Percentiles rank a stretch among this genome's conserved stretches.
phyloP scores from a whole-genome alignment of 2,113 vertebrate species.

The Indicator indicator region DNA sequence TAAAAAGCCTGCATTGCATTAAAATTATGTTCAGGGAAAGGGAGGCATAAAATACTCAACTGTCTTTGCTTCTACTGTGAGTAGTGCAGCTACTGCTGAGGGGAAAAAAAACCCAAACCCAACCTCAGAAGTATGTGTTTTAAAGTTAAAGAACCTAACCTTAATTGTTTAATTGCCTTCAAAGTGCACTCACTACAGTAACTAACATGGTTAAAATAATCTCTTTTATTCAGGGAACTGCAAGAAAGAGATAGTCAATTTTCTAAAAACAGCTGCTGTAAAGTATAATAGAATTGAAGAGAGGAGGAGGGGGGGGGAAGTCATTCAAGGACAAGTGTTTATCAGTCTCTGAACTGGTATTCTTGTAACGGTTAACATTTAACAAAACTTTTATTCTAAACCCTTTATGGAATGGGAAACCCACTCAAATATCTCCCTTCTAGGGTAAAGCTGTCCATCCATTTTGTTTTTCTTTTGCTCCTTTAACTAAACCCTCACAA shows the following conservation, averaged over 20 bases:
- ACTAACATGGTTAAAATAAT: background rate
- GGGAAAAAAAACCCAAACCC: background rate
- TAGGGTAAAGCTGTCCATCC: background rate
- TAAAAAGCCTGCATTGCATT: background rate
- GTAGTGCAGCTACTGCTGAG: background rate
- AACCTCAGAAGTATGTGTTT: background rate
- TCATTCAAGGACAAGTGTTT: background rate
- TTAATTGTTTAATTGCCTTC: background rate
- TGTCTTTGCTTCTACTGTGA: background rate
- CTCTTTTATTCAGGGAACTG: background rate
- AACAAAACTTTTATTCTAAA: background rate
- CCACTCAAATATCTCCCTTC: background rate
- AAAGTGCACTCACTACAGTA: background rate
- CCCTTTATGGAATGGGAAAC: background rate
- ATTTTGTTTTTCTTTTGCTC: background rate
- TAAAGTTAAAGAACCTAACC: background rate
- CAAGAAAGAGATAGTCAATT: background rate
- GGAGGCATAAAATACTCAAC: background rate
- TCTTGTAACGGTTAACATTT: background rate
- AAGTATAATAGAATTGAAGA: background rate
- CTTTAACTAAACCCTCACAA: background rate
- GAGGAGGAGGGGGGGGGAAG: accelerated
- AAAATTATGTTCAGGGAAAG: background rate
- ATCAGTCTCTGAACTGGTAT: background rate
- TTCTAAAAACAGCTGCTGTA: background rate